Percentiles rank a stretch among this genome's conserved stretches.
phyloP scores from a whole-genome alignment of 2,113 vertebrate species.

The Amphiprion percula region DNA sequence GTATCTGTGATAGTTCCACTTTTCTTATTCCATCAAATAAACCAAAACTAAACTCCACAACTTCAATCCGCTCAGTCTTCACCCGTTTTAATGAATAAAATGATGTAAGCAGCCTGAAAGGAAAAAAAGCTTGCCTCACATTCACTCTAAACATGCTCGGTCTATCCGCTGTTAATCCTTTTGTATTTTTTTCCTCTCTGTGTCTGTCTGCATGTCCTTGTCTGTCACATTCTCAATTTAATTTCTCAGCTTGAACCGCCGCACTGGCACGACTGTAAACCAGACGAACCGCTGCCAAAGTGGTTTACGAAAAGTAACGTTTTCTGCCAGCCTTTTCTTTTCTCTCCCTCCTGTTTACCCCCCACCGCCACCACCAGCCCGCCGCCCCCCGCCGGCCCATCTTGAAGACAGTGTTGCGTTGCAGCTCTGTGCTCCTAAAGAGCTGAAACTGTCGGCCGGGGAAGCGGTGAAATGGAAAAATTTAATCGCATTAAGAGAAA shows the following conservation, averaged over 20 bases:
- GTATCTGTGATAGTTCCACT: neutral
- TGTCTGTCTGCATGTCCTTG: conserved; percentile 15
- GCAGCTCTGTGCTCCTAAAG: conserved; percentile 73
- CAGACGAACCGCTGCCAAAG: conserved; percentile 51
- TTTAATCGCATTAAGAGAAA: conserved; percentile 89
- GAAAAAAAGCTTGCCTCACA: conserved; percentile 21
- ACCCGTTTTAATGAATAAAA: conserved; percentile 17
- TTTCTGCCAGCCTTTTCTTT: conserved; percentile 54
- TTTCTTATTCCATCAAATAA: neutral
- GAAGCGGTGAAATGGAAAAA: conserved; percentile 87
- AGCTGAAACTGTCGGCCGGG: conserved; percentile 81
- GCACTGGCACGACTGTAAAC: conserved; percentile 52
- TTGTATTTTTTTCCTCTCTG: conserved; percentile 8
- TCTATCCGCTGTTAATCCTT: conserved; percentile 50
- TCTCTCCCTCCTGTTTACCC: conserved; percentile 52
- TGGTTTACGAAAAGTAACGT: conserved; percentile 54
- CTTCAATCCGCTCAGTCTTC: neutral
- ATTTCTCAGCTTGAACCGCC: conserved; percentile 65
- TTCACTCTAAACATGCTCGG: neutral
- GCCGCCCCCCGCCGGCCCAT: conserved; percentile 42
- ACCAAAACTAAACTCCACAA: neutral
- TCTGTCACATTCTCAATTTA: conserved; percentile 64
- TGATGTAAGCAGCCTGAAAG: conserved; percentile 12
- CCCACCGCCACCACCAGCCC: conserved; percentile 4
- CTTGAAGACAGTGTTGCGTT: conserved; percentile 73